Evolutionary conservation across 2,888 invertebrate genomes (phyloP), one percentile per base, ranked within the genome.

Genomic region (Hydrotaea cyrtoneurina): DNA sequence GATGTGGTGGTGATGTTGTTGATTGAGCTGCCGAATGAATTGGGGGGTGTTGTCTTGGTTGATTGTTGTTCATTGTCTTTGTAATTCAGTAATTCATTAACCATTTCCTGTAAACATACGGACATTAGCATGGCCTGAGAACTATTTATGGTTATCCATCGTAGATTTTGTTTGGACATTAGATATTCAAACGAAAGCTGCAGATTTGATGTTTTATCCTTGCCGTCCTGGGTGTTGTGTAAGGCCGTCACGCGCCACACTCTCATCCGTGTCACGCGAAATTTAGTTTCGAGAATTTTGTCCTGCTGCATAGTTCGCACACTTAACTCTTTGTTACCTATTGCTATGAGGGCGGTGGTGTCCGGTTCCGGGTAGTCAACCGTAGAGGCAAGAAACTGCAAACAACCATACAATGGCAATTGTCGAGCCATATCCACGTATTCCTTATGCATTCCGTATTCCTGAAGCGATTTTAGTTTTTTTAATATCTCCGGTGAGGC

Each of bases 121-220:
- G 98, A 98, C 94, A 99, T 97, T 85, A 99, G 94, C 91, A 99
- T 98, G 0, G 98, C 97, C 93, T 97, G 97, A 86, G 97, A 96
- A 87, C 98, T 98, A 77, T 95, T 94, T 87, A 99, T 94, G 23
- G 97, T 98, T 86, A 99, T 96, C 99, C 99, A 99, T 90, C 97
- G 96, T 83, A 99, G 93, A 86, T 96, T 96, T 91, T 98, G 97
- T 93, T 96, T 97, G 36, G 96, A 95, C 93, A 98, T 95, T 81
- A 99, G 94, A 93, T 99, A 99, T 93, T 99, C 98, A 92, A 99
- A 98, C 0, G 98, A 97, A 77, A 99, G 93, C 92, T 98, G 98
- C 87, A 97, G 88, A 80, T 90, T 91, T 0, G 90, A 88, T 2
- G 89, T 88, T 80, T 79, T 82, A 13, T 89, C 88, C 15, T 89